Percentiles rank a stretch among this genome's conserved stretches.
phyloP scores from a whole-genome alignment of 2,797 vertebrate genomes.

The Apogon talboti region DNA sequence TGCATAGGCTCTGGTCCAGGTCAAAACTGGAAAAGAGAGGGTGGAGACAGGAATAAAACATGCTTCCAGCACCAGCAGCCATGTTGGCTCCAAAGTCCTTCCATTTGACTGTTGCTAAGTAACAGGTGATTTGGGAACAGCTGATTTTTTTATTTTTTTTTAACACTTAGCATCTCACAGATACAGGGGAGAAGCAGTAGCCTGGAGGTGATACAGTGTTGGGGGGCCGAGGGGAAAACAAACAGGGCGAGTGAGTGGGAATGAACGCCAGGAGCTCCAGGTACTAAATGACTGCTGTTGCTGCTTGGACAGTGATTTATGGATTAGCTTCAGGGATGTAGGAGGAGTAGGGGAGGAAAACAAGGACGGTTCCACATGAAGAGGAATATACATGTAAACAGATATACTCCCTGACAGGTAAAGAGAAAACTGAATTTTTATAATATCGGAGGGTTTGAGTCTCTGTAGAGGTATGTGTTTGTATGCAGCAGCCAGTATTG shows the following conservation, averaged over 20 bases:
- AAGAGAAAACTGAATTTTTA: constrained; percentile 19
- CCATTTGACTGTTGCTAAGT: constrained; percentile 43
- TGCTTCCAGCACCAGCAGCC: constrained; percentile 11
- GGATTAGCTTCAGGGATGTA: constrained; percentile 35
- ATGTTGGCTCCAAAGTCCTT: constrained; percentile 13
- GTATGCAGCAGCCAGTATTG: background rate
- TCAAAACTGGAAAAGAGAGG: constrained; percentile 14
- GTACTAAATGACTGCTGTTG: constrained; percentile 58
- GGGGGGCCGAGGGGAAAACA: constrained; percentile 43
- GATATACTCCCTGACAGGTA: constrained; percentile 24
- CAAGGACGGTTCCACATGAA: constrained; percentile 34
- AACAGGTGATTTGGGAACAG: constrained; percentile 42
- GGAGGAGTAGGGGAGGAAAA: constrained; percentile 36
- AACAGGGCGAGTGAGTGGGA: constrained; percentile 33
- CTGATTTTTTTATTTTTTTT: background rate
- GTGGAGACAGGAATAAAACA: constrained; percentile 12
- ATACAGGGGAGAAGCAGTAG: constrained; percentile 11
- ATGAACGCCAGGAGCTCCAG: constrained; percentile 34
- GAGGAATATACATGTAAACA: constrained; percentile 36
- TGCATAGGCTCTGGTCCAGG: background rate
- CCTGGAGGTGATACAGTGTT: constrained; percentile 11
- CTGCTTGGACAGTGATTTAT: constrained; percentile 69
- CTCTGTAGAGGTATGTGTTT: background rate
- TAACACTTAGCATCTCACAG: constrained; percentile 12
- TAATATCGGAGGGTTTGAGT: constrained; percentile 2